Evolutionary conservation across 2,888 invertebrate genomes (phyloP), one percentile per base, ranked within the genome.

Genomic region (Cephus sareptanus): DNA sequence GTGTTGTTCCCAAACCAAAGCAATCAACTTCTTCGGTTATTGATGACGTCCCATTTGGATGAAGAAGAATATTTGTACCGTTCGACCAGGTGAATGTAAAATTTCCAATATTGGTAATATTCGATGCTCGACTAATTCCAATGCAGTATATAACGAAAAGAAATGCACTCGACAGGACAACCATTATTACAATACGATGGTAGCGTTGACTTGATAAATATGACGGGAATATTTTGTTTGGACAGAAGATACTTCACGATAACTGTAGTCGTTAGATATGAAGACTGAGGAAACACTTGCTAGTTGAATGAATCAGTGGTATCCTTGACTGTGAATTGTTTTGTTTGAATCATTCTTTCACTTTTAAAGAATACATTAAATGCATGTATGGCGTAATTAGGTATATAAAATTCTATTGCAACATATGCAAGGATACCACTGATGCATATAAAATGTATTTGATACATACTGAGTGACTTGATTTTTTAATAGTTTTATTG

Each of bases 1-100:
- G 75, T 0, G 90, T 85, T 9, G 75, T 69, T 0, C 94, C 94
- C 70, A 94, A 82, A 0, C 94, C 94, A 78, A 94, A 92, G 80
- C 94, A 94, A 82, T 93, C 93, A 68, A 93, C 92, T 1, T 82
- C 77, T 0, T 89, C 87, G 0, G 92, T 91, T 0, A 37, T 68
- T 33, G 69, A 12, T n/a, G 69, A 40, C 34, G 31, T 70, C 9
- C 68, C 69, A 33, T 76, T 78, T 9, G 13, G 9, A 40, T 30
- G 23, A 15, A 33, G 40, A n/a, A 35, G 69, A n/a, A 31, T 13
- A 11, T 30, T 37, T 15, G 79, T 69, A 74, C 6, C 31, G 40
- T 79, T 77, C 13, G 23, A 33, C 74, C 35, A 74, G 15, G 76
- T 33, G 3, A 34, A 34, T 15, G 78, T 76, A 30, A 73, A 33